Percentiles rank a stretch among this genome's conserved stretches.
phyloP scores from a whole-genome alignment of 2,113 vertebrate species.

The Tapirus terrestris region DNA sequence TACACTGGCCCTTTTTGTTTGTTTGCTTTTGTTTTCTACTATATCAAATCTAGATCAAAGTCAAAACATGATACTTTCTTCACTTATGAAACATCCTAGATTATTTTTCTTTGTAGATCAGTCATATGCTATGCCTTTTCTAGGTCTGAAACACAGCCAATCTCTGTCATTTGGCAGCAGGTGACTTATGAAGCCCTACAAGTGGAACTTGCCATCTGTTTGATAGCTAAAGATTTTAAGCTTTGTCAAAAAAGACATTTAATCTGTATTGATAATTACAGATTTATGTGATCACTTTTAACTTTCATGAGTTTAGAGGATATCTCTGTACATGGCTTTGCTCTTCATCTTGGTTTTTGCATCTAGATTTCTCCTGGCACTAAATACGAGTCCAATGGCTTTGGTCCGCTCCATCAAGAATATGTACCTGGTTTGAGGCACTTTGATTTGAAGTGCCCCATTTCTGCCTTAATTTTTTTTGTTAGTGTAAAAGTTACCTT shows the following conservation, averaged over 20 bases:
- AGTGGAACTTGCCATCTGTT: constrained; percentile 41
- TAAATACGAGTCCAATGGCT: not conserved
- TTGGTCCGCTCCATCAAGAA: not conserved
- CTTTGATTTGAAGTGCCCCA: not conserved
- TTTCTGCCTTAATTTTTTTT: not conserved
- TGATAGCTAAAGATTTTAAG: constrained; percentile 20
- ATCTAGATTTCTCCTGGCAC: not conserved
- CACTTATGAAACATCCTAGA: not conserved
- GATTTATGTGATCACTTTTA: not conserved
- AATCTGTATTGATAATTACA: not conserved
- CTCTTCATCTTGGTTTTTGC: not conserved
- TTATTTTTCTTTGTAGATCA: constrained; percentile 39
- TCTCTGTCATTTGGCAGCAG: constrained; percentile 20
- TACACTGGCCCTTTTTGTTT: not conserved
- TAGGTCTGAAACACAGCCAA: constrained; percentile 12
- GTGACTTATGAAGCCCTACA: not conserved
- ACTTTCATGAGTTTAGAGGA: not conserved
- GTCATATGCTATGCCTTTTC: constrained; percentile 6
- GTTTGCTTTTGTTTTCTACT: constrained; percentile 5
- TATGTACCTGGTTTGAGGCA: not conserved
- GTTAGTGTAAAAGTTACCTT: not conserved
- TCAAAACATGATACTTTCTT: constrained; percentile 49
- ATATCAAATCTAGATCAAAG: constrained; percentile 29
- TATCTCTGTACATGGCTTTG: not conserved
- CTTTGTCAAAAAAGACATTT: constrained; percentile 6